Evolutionary conservation across 2,888 invertebrate species (phyloP).

Genomic region (Argynnis bischoffii): DNA sequence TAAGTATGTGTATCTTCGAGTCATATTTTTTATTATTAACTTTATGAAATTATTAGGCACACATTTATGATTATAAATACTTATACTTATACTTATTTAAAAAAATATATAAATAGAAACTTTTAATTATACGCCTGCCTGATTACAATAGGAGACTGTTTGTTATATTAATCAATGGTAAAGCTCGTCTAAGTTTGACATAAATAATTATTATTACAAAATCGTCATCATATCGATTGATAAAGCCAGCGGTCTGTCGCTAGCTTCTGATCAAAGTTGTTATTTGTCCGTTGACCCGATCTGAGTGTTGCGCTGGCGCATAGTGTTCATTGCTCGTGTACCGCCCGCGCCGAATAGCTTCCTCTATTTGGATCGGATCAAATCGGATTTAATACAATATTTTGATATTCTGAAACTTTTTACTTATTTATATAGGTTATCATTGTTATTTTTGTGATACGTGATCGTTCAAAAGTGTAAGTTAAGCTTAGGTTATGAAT

Average conservation of each 20-base stretch:
- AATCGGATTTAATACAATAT: constrained; percentile 13
- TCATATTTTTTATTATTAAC: too few relatives aligned
- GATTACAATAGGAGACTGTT: too few relatives aligned
- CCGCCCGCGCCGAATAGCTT: constrained; percentile 24
- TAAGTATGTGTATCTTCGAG: too few relatives aligned
- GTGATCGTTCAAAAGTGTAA: constrained; percentile 1
- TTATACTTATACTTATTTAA: too few relatives aligned
- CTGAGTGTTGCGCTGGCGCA: constrained; percentile 52
- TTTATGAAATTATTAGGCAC: too few relatives aligned
- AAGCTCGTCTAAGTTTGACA: background rate
- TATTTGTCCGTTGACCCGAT: constrained; percentile 72
- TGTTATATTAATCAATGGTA: too few relatives aligned
- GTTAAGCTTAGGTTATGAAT: constrained; percentile 1
- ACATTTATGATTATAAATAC: too few relatives aligned
- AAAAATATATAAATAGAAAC: too few relatives aligned
- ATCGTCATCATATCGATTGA: constrained; percentile 49
- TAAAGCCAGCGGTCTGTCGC: constrained; percentile 67
- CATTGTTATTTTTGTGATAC: background rate
- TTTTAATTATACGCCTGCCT: too few relatives aligned
- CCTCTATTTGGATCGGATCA: constrained; percentile 12
- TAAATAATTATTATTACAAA: constrained; percentile 41
- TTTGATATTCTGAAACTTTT: constrained; percentile 13
- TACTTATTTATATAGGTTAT: background rate
- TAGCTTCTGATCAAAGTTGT: constrained; percentile 62
- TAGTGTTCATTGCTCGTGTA: constrained; percentile 39